Conservation (phyloP, 1,140 invertebrate species). For the Theocolax elegans region DNA sequence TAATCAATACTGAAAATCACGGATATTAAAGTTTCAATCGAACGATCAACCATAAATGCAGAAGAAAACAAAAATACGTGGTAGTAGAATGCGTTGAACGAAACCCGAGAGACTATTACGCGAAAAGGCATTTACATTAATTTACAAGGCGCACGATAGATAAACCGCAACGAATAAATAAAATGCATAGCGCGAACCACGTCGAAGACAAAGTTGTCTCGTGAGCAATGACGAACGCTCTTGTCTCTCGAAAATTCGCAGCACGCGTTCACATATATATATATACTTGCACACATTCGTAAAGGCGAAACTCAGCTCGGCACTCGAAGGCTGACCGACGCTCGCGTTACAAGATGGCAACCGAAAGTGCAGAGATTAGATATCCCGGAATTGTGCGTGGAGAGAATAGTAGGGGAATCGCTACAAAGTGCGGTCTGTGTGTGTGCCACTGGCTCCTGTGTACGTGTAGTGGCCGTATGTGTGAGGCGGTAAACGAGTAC, state of each 20-base stretch:
- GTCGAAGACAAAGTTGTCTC: conserved; percentile 2
- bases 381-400: conserved; percentile 40
- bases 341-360: conserved; percentile 56
- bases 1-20: too few relatives aligned
- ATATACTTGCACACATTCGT: neutral
- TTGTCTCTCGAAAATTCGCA: conserved; percentile 25
- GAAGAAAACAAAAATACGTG: too few relatives aligned
- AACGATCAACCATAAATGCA: too few relatives aligned
- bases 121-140: too few relatives aligned
- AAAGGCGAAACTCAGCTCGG: neutral
- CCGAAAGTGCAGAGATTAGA: conserved; percentile 57
- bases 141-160: neutral
- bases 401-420: neutral
- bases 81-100: too few relatives aligned
- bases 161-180: neutral
- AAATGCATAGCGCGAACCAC: neutral
- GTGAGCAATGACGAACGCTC: neutral
- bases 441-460: too few relatives aligned
- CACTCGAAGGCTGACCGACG: conserved; percentile 30
- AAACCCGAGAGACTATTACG: too few relatives aligned
- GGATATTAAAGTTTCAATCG: too few relatives aligned
- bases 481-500: too few relatives aligned
- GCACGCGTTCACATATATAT: neutral
- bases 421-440: too few relatives aligned
- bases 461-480: too few relatives aligned